phyloP scores from a whole-genome alignment of 2,797 vertebrate species.

The Semotilus atromaculatus region DNA sequence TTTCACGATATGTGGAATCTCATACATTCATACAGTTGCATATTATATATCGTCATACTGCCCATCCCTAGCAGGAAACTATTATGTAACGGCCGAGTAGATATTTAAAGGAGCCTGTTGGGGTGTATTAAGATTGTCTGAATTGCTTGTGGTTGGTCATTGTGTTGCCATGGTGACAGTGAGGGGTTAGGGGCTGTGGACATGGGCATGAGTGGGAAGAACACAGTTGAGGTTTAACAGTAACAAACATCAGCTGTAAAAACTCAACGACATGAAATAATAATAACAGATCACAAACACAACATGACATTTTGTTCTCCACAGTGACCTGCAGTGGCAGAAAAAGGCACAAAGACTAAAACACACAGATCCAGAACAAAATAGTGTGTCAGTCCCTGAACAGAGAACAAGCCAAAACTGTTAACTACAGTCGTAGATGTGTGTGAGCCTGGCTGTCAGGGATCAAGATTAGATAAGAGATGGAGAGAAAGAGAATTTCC shows the following conservation, averaged over 20 bases:
- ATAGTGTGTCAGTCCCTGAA: slow-evolving; percentile 32
- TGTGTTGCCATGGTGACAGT: slow-evolving; percentile 68
- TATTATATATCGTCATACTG: neutral
- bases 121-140: neutral
- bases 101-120: slow-evolving; percentile 15
- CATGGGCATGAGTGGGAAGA: slow-evolving; percentile 53
- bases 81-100: neutral
- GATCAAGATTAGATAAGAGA: slow-evolving; percentile 11
- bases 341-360: slow-evolving; percentile 40
- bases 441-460: neutral
- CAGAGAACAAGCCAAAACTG: slow-evolving; percentile 14
- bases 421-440: neutral
- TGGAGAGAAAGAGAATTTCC: neutral
- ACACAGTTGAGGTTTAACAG: slow-evolving; percentile 60
- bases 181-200: slow-evolving; percentile 66
- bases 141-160: slow-evolving; percentile 24
- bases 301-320: slow-evolving; percentile 45
- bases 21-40: neutral
- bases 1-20: neutral
- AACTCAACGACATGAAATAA: slow-evolving; percentile 52
- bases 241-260: slow-evolving; percentile 58
- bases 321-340: slow-evolving; percentile 33
- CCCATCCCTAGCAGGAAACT: neutral
- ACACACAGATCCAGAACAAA: slow-evolving; percentile 23
- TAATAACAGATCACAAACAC: slow-evolving; percentile 44